Evolutionary conservation across 2,888 invertebrate genomes (phyloP), one percentile per base, ranked within the genome.

Genomic region (Stenoptilia bipunctidactyla): DNA sequence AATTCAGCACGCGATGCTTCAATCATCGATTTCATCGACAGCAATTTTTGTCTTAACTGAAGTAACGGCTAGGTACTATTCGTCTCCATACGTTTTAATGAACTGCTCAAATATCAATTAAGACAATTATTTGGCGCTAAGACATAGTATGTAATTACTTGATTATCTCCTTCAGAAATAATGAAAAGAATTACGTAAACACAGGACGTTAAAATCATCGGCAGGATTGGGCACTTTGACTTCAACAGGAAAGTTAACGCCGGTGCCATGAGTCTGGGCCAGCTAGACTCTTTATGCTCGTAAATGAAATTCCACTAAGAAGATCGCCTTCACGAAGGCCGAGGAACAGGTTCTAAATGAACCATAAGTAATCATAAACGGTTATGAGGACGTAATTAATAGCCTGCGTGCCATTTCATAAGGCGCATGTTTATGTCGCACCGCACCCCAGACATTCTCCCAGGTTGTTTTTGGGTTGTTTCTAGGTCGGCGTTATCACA

Each of bases 321-420:
- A 46, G 58, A 55, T 64, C 55, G 60, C 66, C 62, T 70, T 66
- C 59, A 47, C 50, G 51, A 55, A 55, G 55, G 57, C 49, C 53
- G 49, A 40, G 37, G 49, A 66, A 70, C 71, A 47, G 65, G 75
- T 73, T 69, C 56, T 63, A 52, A 57, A 61, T 52, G 49, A 49
- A 51, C 50, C 46, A 48, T 44, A 42, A 48, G 50, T 48, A 50
- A 57, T 56, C 55, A 61, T 60, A 4, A 58, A 63, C 55, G 54
- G 56, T 57, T 62, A 59, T 65, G 57, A 57, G 58, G 53, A 55
- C 53, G 48, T 55, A 56, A 56, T 57, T 66, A 64, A 64, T 64
- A 57, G 55, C 2, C 12, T 55, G 49, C 46, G 38, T 57, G 56
- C 55, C 58, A 58, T 61, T 53, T 55, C 43, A 50, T 52, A 41